Evolutionary conservation across 2,888 invertebrate species (phyloP), one percentile per base, ranked within the genome.

Genomic region (Caenorhabditis sp.): DNA sequence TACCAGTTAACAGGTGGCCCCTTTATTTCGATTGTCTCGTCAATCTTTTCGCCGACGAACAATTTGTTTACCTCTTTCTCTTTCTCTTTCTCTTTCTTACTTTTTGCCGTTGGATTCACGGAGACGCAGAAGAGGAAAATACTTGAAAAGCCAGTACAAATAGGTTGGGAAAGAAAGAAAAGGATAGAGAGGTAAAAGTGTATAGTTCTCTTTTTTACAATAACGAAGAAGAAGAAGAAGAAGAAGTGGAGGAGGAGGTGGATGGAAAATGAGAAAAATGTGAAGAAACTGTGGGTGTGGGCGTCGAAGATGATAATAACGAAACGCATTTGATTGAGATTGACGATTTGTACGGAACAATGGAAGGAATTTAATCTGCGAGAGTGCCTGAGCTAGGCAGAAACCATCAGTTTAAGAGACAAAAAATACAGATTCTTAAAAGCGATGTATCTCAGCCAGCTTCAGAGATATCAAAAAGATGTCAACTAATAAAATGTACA

Each of bases 1-100:
- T 30, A 55, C 55, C 9, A 43, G 52, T 65, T 65, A 65, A 52
- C 65, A 65, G 65, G 55, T 65, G 46, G 55, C 63, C 35, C 2
- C 24, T 32, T 27, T 3, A 8, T 26, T 62, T 17, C 46, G 15
- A 35, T 22, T 58, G 58, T 22, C 20, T 32, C 46, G 3, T 32
- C 45, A 46, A 35, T 59, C 45, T 58, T 7, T 15, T 27, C 41
- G n/a, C n/a, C n/a, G n/a, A n/a, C n/a, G n/a, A n/a, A n/a, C n/a
- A n/a, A n/a, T 65, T 53, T 65, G 45, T 65, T 65, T 55, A 65
- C 65, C 39, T 55, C 55, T 35, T 13, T 35, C 35, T 37, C 35
- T 45, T 32, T 45, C 24, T 41, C 39, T 50, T 11, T 20, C 24
- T 53, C 24, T n/a, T 39, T 13, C n/a, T 37, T 15, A 39, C 8